Base-by-base conservation (phyloP, 2,113 vertebrate species). In the Rhinogobius similis region DNA sequence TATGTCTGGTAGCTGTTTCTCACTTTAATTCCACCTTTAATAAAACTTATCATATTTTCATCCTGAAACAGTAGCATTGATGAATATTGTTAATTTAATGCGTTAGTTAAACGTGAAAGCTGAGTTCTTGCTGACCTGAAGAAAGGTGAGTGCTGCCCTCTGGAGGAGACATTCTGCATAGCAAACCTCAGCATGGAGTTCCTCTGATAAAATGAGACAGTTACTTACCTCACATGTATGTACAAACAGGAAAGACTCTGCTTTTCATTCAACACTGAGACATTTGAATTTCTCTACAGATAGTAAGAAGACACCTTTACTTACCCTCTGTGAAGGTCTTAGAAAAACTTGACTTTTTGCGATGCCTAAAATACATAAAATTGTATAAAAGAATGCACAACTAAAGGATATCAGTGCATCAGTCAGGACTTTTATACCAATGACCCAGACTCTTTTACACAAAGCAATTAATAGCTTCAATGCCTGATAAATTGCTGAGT, bases 31-130 rank as follows among this genome's bases (percentile, higher is more conserved):
- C 97, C 96, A 0, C 97, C 98, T 92, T 98, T 99, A 86, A 98
- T 97, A 86, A 99, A 99, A 88, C 95, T 98, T 84, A 99, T 96
- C 97, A 99, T 98, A 88, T 96, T 99, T 91, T 98, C 98, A 84
- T 98, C 98, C 98, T 99, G 84, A 68, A 18, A 20, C 41, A 27
- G 24, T 10, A n/a, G 24, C n/a, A n/a, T n/a, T n/a, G 21, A 4
- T 53, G 4, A 46, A 23, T 46, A 21, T 12, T 41, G 66, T 32
- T 41, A 4, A 5, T 63, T 41, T 24, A 4, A 23, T 9, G 38
- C 67, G 13, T 46, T 38, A 20, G 53, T 70, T 26, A 1, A 29
- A 2, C 23, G 0, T n/a, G 13, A 62, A 5, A 16, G 29, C 26
- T 26, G n/a, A 48, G 68, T 23, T 1, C 0, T 2, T 32, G 13